Evolutionary conservation across 2,888 invertebrate species (phyloP).

Genomic region (Tipula helvola): DNA sequence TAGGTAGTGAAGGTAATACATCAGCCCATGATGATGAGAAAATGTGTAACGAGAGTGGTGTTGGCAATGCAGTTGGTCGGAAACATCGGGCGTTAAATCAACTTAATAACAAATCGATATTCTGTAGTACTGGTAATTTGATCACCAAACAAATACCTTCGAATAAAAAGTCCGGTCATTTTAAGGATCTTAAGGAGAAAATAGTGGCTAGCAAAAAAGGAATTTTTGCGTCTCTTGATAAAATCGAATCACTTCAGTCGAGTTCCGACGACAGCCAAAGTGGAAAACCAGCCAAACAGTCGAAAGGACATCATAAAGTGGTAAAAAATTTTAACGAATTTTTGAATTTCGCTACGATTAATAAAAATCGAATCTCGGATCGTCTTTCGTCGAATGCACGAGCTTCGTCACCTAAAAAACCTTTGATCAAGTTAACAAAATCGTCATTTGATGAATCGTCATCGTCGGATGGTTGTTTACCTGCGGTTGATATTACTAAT

Average conservation of each 20-base stretch:
- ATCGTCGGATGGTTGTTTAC: constrained; percentile 24
- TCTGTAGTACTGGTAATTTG: constrained; percentile 21
- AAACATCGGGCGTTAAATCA: background rate
- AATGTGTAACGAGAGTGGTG: background rate
- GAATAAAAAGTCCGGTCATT: constrained; percentile 37
- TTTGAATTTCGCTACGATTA: constrained; percentile 58
- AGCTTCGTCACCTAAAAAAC: constrained; percentile 20
- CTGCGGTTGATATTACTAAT: constrained; percentile 29
- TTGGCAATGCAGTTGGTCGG: background rate
- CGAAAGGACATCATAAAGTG: constrained; percentile 32
- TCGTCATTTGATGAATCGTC: constrained; percentile 38
- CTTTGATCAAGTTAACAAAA: constrained; percentile 38
- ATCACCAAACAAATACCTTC: constrained; percentile 24
- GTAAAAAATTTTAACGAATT: constrained; percentile 80
- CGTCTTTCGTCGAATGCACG: constrained; percentile 17
- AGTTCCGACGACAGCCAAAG: constrained; percentile 15
- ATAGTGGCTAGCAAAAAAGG: constrained; percentile 38
- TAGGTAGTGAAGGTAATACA: background rate
- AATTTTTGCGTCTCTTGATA: constrained; percentile 47
- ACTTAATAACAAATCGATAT: constrained; percentile 22
- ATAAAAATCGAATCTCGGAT: constrained; percentile 44
- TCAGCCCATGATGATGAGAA: background rate
- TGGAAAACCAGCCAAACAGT: constrained; percentile 17
- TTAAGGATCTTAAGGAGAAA: constrained; percentile 43
- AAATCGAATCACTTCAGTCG: constrained; percentile 40